Evolutionary conservation across 2,113 vertebrate genomes (phyloP), one percentile per base, ranked within the genome.

Genomic region (Gymnobelideus leadbeateri): DNA sequence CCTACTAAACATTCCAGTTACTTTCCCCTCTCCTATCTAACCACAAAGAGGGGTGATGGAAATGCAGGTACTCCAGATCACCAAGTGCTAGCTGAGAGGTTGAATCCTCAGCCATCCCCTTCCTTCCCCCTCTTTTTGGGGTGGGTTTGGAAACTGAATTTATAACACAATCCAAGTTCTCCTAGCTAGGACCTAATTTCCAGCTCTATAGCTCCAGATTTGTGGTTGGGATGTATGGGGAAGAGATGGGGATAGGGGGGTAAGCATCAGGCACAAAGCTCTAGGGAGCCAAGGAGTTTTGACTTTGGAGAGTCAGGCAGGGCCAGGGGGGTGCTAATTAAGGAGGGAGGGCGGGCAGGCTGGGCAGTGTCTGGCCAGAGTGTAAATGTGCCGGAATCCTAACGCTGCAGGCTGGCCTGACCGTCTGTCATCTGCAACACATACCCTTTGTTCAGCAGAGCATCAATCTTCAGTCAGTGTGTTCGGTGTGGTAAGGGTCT

Each of bases 311-410:
- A 84, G 37, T n/a, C 68, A 43, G 28, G 68, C 68, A 84, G 68
- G 68, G 68, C 68, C 68, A 84, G 37, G 68, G 68, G 37, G 68
- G 16, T 84, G 68, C 68, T 84, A 84, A 84, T 84, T 84, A 84
- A 84, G 14, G 37, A 77, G 68, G 37, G 68, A 84, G 68, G 68
- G 68, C 3, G 19, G 37, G 37, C 68, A 84, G 68, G 68, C 68
- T 84, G 68, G 68, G 68, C 68, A 84, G 16, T 84, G 68, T 84
- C 68, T 84, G 68, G 68, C 68, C 68, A 8, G 37, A 84, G 68
- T 84, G 68, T 84, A 84, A 84, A 84, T 84, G 68, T 84, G 68
- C 68, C 37, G 68, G 68, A 84, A 84, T 84, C n/a, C 68, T 84
- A 21, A 43, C 37, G 16, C 68, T n/a, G 68, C 68, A 84, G 68